Evolutionary conservation across 1,140 invertebrate species (phyloP), one percentile per base, ranked within the genome.

Genomic region (Pogonomyrmex barbatus): DNA sequence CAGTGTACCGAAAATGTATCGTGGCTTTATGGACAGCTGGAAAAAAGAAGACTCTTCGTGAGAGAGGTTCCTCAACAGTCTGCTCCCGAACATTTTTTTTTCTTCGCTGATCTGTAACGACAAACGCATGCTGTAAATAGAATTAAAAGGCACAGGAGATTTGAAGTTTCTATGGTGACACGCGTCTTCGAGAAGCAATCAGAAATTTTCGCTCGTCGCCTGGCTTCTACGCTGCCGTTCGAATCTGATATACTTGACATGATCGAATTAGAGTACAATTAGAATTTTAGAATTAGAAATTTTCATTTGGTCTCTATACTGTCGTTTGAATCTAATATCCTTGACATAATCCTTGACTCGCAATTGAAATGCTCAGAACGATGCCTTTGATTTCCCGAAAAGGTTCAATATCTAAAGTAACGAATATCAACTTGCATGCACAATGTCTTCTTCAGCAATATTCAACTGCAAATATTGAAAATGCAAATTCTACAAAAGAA

Each of bases 181-280:
- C 54, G 33, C 82, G n/a, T 83, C 60, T 77, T 81, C 42, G 30
- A 17, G 85, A 90, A 87, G 88, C 73, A 84, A 75, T 14, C 24
- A 67, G 85, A 88, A 82, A 87, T 77, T 87, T 87, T 89, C 67
- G 45, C 52, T 9, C 17, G 9, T n/a, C 12, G 24, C 4, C 50
- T 10, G n/a, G 8, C 2, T 70, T 24, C 50, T 70, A n/a, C 12
- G n/a, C 12, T 68, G 10, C n/a, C 12, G 3, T 42, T 42, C 8
- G 17, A 33, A 62, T 62, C 9, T 17, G 12, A 14, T 5, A 63
- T 17, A 3, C 1, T 65, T 6, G 33, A 36, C 14, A 39, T n/a
- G 4, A 42, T 36, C 4, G 33, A 24, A 24, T 24, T 24, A 24
- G 24, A 24, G 24, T 24, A 24, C 24, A 24, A 24, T 24, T 24